Conservation (phyloP, 23 tunicate species). For the Ascidia mentula region DNA sequence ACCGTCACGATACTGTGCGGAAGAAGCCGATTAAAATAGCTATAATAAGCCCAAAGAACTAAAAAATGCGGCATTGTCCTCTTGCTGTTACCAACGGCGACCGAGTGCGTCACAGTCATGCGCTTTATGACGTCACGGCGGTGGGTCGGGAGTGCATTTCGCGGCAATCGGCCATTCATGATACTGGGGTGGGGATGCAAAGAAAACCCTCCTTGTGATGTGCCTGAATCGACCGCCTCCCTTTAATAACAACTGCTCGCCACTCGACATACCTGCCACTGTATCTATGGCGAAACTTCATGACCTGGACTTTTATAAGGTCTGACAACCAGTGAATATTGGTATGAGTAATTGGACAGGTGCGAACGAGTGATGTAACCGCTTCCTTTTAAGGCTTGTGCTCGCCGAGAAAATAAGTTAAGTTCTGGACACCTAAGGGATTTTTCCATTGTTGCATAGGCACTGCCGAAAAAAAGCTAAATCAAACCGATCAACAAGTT, state of each 20-base stretch:
- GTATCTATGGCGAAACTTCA: neutral
- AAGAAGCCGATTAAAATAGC: no score
- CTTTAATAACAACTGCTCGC: neutral
- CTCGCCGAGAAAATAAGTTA: no score
- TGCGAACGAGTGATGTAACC: neutral
- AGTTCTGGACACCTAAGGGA: no score
- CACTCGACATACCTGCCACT: neutral
- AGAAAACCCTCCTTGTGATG: neutral
- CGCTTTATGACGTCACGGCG: constrained; percentile 1
- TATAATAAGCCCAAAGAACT: no score
- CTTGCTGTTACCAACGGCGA: neutral
- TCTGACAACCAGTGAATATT: no score
- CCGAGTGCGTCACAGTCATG: constrained; percentile 12
- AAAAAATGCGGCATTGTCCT: no score
- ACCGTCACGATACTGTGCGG: no score
- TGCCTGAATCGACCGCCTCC: neutral
- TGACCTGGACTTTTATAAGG: neutral
- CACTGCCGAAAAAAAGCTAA: no score
- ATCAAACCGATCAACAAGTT: no score
- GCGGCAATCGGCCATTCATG: neutral
- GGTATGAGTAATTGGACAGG: neutral
- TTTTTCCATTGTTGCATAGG: no score
- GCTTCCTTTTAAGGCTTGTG: no score
- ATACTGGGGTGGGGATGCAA: neutral
- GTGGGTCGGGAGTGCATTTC: neutral